Evolutionary conservation across 2,113 vertebrate genomes (phyloP).

Genomic region (Thamnophis sirtalis): DNA sequence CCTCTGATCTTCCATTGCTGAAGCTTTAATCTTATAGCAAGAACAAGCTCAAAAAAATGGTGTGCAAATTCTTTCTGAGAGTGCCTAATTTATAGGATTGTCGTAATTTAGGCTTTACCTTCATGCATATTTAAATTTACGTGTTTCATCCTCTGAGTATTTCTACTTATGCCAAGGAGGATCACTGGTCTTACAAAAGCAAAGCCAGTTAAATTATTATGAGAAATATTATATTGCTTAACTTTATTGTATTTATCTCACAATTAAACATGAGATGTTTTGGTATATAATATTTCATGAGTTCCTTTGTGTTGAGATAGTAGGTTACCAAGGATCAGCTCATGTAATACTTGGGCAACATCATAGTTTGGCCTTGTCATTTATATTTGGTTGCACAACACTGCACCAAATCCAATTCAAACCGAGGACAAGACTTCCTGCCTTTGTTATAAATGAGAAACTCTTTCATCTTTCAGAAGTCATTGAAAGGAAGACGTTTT

Average conservation of each 20-base stretch:
- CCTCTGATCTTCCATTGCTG: neutral
- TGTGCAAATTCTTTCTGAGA: neutral
- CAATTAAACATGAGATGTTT: neutral
- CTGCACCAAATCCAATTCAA: neutral
- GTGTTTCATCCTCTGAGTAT: neutral
- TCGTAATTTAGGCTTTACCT: neutral
- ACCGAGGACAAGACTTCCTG: neutral
- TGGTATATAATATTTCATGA: neutral
- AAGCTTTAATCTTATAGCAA: neutral
- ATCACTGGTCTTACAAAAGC: neutral
- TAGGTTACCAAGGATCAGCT: neutral
- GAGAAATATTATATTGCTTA: neutral
- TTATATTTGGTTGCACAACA: neutral
- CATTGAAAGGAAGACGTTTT: neutral
- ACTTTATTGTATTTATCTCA: neutral
- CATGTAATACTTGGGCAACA: neutral
- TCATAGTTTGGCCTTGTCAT: neutral
- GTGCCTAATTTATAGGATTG: neutral
- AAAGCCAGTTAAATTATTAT: neutral
- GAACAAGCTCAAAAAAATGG: neutral
- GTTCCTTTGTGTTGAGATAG: neutral
- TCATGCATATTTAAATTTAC: neutral
- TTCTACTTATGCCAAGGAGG: neutral
- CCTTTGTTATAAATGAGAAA: neutral
- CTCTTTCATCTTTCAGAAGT: neutral